phyloP scores from a whole-genome alignment of 1,140 invertebrate species.

The Halictus rubicundus region DNA sequence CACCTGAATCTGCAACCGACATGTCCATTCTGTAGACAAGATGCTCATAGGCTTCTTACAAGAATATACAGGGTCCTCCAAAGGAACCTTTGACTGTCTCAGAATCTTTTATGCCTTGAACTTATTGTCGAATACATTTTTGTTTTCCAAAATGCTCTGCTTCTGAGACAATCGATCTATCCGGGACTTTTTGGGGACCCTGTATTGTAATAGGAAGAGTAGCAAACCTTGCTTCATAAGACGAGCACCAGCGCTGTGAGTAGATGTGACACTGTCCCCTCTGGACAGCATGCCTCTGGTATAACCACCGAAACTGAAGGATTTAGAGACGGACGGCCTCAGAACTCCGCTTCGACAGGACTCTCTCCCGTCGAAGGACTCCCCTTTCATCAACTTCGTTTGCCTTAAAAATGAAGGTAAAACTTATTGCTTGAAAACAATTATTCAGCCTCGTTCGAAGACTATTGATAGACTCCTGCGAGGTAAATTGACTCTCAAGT shows the following conservation, averaged over 20 bases:
- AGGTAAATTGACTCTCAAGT: too few species aligned
- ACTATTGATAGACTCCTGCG: too few species aligned
- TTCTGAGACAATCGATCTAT: too few species aligned
- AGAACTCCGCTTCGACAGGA: slow-evolving; percentile 79
- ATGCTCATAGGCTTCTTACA: background rate
- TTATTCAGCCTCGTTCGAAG: too few species aligned
- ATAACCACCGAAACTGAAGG: slow-evolving; percentile 93
- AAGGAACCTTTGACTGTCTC: too few species aligned
- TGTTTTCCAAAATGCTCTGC: too few species aligned
- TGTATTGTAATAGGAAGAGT: background rate
- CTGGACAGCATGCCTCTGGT: slow-evolving; percentile 81
- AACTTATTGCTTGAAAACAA: background rate
- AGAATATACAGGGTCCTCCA: background rate
- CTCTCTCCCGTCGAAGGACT: slow-evolving; percentile 81
- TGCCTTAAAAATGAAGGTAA: slow-evolving; percentile 62
- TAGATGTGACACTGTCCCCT: slow-evolving; percentile 81
- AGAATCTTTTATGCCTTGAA: too few species aligned
- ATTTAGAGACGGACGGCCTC: slow-evolving; percentile 88
- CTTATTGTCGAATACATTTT: too few species aligned
- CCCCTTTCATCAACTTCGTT: slow-evolving; percentile 80
- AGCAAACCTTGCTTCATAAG: slow-evolving; percentile 88
- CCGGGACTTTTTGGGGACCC: too few species aligned
- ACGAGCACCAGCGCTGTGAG: slow-evolving; percentile 80
- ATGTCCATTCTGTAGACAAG: background rate
- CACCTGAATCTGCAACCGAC: slow-evolving; percentile 83